Evolutionary conservation across 2,888 invertebrate genomes (phyloP).

Genomic region (Drosophila pseudotalamancana): DNA sequence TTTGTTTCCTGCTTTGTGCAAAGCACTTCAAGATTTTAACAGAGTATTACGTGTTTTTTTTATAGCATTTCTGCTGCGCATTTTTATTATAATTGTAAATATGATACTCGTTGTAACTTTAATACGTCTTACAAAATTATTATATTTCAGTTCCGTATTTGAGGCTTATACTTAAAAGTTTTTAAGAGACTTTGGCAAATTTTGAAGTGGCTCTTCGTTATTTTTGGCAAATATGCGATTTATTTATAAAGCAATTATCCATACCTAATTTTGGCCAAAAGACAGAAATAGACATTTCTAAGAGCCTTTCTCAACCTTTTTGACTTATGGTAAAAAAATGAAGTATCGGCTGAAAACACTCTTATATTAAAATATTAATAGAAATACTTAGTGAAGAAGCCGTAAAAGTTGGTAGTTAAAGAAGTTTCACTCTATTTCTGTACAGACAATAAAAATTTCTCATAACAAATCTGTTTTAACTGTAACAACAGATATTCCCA

Average conservation of each 20-base stretch:
- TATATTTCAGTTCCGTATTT: neutral
- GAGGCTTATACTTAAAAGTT: neutral
- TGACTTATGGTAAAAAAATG: neutral
- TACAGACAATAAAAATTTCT: too few relatives aligned
- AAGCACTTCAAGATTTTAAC: slow-evolving; percentile 41
- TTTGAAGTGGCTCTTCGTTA: slow-evolving; percentile 19
- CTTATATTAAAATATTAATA: neutral
- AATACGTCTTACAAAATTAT: slow-evolving; percentile 25
- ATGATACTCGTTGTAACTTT: slow-evolving; percentile 16
- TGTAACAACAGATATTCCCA: too few relatives aligned
- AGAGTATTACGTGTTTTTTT: slow-evolving; percentile 9
- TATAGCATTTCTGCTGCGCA: slow-evolving; percentile 25
- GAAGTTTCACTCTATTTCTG: too few relatives aligned
- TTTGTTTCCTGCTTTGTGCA: slow-evolving; percentile 58
- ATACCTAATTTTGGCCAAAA: slow-evolving; percentile 11
- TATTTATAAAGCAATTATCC: slow-evolving; percentile 42
- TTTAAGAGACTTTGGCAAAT: neutral
- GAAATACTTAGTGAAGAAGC: too few relatives aligned
- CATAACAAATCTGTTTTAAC: too few relatives aligned
- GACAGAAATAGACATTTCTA: neutral
- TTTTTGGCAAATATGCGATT: slow-evolving; percentile 39
- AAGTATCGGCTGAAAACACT: neutral
- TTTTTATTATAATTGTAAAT: slow-evolving; percentile 22
- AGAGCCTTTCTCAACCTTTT: neutral
- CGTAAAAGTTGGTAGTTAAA: too few relatives aligned